Base-by-base conservation (phyloP, 2,797 vertebrate genomes). In the Xyrichtys novacula region DNA sequence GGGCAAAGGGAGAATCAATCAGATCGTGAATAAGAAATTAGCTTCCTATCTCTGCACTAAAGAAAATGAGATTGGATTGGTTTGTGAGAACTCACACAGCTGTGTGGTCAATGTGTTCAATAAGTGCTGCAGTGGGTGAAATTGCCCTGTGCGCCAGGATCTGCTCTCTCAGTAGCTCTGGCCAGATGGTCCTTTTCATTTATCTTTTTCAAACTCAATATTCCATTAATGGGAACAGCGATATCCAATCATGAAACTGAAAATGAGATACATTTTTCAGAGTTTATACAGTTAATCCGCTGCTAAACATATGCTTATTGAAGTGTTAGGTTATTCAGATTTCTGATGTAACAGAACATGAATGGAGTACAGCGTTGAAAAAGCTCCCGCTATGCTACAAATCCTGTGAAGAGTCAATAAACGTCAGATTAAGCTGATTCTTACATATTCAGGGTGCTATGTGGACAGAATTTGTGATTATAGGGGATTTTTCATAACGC, bases 51-150 rank as follows among this genome's bases (percentile, higher is more conserved):
- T 72, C 32, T 53, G 66, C 66, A 70, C 69, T 49, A 47, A 64
- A 73, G 61, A 60, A 65, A 85, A 91, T 81, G 66, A 61, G 65
- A 85, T 52, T 62, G 57, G 47, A 89, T 62, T 29, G 70, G 62
- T 71, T 73, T 61, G 47, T 38, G 42, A 83, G 76, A 72, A 74
- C 57, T 78, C 61, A 69, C 83, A 60, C 63, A 75, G 72, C 63
- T 67, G 52, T 62, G 65, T 68, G 69, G 82, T 87, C 86, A 66
- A 74, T 88, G 74, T 71, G 75, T 69, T 91, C 85, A 79, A 84
- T 88, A 83, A 88, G 84, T 52, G 76, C 86, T 80, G 67, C 71
- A 84, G 77, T 57, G 65, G 69, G 67, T 70, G 65, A 85, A 88
- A 89, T 63, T 65, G 65, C 64, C 47, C 65, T 25, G 34, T 76